Evolutionary conservation across 2,797 vertebrate genomes (phyloP), one percentile per base, ranked within the genome.

Genomic region (Danio tinwini): DNA sequence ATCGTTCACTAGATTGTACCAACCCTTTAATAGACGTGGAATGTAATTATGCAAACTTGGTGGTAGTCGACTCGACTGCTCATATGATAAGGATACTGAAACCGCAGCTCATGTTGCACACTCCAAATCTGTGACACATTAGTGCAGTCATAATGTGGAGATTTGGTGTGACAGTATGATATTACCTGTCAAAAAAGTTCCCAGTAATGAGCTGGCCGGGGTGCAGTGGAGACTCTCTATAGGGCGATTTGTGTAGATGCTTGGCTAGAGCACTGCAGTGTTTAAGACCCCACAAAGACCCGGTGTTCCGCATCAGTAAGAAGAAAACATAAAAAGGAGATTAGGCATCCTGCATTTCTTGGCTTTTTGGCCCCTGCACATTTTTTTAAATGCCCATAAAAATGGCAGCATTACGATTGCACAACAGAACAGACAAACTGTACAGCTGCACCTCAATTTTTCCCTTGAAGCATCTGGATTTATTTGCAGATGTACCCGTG

Each of bases 11-110:
- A 29, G 29, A 29, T 29, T 29, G n/a, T n/a, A n/a, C 29, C 29
- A 29, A 29, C 29, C 29, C 29, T 73, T 84, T 76, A 78, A 78
- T 50, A 47, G 74, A 37, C 55, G 76, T 78, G 74, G 79, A 83
- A 72, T 80, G 76, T 69, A 73, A 71, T 71, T 42, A 19, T 44
- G 76, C 76, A 69, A 71, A 45, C 63, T 11, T 19, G 63, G 42
- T 45, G 50, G 40, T 42, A 19, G 47, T 56, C 45, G 8, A 37
- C 37, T 56, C 45, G 8, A 37, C 37, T 49, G 39, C 40, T 53
- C 45, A 45, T 58, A 16, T 73, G 7, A 8, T 7, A 59, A 73
- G 11, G 55, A 47, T 59, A 47, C 14, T 59, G 14, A 71, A 52
- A 53, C 8, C 21, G 4, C 39, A 42, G 37, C 37, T 62, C 19